phyloP scores from a whole-genome alignment of 2,113 vertebrate species.

The Malurus cyaneus region DNA sequence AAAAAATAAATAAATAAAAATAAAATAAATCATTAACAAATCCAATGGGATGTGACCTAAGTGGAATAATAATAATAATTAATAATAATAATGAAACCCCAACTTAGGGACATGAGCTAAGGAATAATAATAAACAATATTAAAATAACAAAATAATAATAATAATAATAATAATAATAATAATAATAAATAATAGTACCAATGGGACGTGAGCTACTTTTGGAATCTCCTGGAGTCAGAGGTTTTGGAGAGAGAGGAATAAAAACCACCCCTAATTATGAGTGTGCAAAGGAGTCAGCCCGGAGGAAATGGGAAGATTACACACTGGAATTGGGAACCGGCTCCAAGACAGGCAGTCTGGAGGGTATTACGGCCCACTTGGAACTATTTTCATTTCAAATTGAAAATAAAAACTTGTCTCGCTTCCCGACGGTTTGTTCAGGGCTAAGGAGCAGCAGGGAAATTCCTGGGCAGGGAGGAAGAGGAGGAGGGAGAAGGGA shows the following conservation, averaged over 20 bases:
- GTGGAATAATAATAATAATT: too few species aligned
- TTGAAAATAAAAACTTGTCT: background rate
- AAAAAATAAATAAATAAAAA: too few species aligned
- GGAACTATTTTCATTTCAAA: background rate
- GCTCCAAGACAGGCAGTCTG: constrained; percentile 9
- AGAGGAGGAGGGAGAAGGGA: background rate
- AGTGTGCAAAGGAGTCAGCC: constrained; percentile 38
- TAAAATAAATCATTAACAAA: too few species aligned
- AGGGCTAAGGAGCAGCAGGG: background rate
- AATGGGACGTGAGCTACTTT: background rate
- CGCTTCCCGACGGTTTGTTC: background rate
- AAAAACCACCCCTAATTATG: constrained; percentile 51
- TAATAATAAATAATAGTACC: background rate
- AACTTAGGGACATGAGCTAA: too few species aligned
- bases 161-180: background rate
- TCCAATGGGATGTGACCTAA: too few species aligned
- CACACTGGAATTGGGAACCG: constrained; percentile 23
- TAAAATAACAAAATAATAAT: too few species aligned
- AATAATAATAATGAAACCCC: too few species aligned
- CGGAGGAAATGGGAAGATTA: constrained; percentile 55
- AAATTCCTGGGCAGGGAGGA: background rate
- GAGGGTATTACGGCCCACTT: constrained; percentile 13
- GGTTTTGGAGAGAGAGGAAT: constrained; percentile 21
- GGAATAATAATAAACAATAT: too few species aligned
- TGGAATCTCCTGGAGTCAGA: constrained; percentile 67